Evolutionary conservation across 2,113 vertebrate genomes (phyloP), one percentile per base, ranked within the genome.

Genomic region (Bubalus kerabau): DNA sequence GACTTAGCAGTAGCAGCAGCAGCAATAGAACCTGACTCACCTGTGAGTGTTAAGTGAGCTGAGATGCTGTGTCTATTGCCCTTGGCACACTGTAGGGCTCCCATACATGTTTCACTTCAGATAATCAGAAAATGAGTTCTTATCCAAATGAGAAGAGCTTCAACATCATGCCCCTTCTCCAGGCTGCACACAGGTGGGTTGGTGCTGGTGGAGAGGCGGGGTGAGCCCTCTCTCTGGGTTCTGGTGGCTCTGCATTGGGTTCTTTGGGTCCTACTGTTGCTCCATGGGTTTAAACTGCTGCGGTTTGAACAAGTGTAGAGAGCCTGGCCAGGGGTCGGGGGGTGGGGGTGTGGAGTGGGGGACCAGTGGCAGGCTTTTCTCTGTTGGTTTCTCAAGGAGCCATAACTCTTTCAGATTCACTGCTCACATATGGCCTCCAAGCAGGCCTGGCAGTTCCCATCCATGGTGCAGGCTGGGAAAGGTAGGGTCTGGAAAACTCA

Each of bases 401-500:
- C 88, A 57, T 96, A 97, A 97, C 86, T 97, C 98, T 98, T 97
- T 59, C 97, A 97, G 97, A 97, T 89, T 97, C 95, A 91, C 94
- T 81, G 95, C 94, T 96, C 95, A 97, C 98, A 98, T 80, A 90
- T 97, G 98, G 96, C 78, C 62, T 93, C 78, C 28, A 21, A 93
- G 57, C 89, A 71, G 96, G 60, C 28, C 98, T 93, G 95, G 96
- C 93, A 48, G 94, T 91, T 96, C 90, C 95, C 80, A 93, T 97
- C 93, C 89, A 64, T 7, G 36, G 28, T 85, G 54, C 83, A 88
- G 96, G 84, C 97, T 74, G 80, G 62, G 91, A 96, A 97, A 97
- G 64, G 93, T 64, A 95, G 62, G 71, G 91, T 97, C 98, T 98
- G 98, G 98, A 98, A 98, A 98, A 97, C 97, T 97, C 97, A 98